Evolutionary conservation across 2,888 invertebrate genomes (phyloP), one percentile per base, ranked within the genome.

Genomic region (Trissolcus brochymenae): DNA sequence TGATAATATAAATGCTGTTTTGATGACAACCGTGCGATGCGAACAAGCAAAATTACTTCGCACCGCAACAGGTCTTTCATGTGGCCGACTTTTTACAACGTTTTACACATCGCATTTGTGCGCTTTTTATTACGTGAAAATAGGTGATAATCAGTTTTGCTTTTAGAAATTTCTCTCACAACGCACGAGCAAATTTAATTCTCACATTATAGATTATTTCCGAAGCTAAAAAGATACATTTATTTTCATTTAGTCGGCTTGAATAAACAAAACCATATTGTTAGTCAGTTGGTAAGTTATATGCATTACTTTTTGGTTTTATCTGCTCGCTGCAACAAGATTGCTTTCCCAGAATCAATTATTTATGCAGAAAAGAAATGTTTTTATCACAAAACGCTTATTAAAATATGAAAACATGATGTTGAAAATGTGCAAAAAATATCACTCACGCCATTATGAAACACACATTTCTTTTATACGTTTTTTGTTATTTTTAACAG

Each of bases 1-100:
- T 29, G 54, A 59, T 60, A 61, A 68, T 61, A 35, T 35, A 55
- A 68, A 68, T 51, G 68, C 29, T 16, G 35, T 21, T 68, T 68
- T 61, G 49, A 68, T 55, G 61, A 68, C 61, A 54, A 35, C 55
- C 9, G 55, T 21, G 55, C 40, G 11, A 57, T 54, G 29, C 14
- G 55, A 46, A 61, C 29, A 46, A 61, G 53, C 25, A 13, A 55
- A 68, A 60, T 61, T 60, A 68, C 54, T 29, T 53, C 19, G 16
- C 51, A 40, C 43, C 1, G 67, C 71, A 71, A 71, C 71, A 62
- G 71, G 71, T 71, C 35, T 21, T 50, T 29, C 55, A n/a, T 17
- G 60, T 13, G 46, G 46, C 55, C 59, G 54, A 60, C 49, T 70
- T 70, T 70, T 55, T 50, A 41, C 40, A 53, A 29, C 55, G 7